phyloP scores from a whole-genome alignment of 2,888 invertebrate genomes.

The Rotaria socialis region DNA sequence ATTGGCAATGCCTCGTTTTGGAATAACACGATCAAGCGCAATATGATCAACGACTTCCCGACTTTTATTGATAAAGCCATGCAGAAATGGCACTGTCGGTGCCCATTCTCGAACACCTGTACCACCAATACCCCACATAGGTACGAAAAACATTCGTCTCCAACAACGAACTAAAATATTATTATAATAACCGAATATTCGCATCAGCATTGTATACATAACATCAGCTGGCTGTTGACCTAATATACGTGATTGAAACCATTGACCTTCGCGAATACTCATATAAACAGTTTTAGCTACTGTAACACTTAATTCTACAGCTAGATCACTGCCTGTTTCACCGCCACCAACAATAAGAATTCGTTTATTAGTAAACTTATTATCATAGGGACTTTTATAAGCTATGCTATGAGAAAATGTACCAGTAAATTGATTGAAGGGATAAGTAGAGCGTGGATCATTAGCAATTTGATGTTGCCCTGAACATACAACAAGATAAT shows the following conservation, averaged over 20 bases:
- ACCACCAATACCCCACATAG: background rate
- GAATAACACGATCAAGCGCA: background rate
- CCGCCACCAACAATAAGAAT: constrained; percentile 26
- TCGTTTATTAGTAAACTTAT: background rate
- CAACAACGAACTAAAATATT: background rate
- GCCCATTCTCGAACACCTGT: constrained; percentile 10
- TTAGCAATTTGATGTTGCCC: constrained; percentile 20
- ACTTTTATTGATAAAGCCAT: constrained; percentile 31
- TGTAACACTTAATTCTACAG: constrained; percentile 16
- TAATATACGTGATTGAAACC: background rate
- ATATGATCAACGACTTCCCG: constrained; percentile 9
- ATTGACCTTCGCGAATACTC: constrained; percentile 34
- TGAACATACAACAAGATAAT: background rate
- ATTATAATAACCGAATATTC: constrained; percentile 27
- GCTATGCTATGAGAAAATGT: constrained; percentile 24
- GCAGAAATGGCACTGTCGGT: background rate
- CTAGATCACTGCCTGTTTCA: constrained; percentile 30
- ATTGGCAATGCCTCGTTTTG: background rate
- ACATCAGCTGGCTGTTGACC: constrained; percentile 26
- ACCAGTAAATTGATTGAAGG: constrained; percentile 28
- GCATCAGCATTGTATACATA: background rate
- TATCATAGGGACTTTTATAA: background rate
- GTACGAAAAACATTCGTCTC: background rate
- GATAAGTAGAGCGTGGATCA: background rate
- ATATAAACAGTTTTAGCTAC: background rate